These are phyloP conservation scores for Montipora efflorescens DNA, from an alignment of 64 coral and sea anemone genomes.

Conservation along the genomic window DNA sequence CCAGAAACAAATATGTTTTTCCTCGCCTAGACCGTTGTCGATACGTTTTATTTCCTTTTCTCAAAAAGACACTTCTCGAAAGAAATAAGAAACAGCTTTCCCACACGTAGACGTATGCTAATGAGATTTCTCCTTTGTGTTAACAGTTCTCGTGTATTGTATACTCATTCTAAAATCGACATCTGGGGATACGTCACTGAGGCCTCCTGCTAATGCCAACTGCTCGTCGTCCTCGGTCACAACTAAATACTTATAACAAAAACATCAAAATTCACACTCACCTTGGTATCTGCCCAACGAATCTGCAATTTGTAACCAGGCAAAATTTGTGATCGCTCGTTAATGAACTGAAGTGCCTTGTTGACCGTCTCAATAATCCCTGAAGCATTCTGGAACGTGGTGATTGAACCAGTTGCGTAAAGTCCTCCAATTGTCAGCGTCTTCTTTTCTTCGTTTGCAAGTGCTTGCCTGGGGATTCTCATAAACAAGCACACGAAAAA, in stretches of 20 bases:
- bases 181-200: too few relatives aligned
- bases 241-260: background rate
- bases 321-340: conserved; percentile 44
- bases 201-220: background rate
- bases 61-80: too few relatives aligned
- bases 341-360: conserved; percentile 54
- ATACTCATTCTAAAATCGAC: too few relatives aligned
- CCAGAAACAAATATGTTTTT: too few relatives aligned
- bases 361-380: conserved; percentile 65
- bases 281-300: conserved; percentile 73
- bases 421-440: conserved; percentile 62
- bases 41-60: too few relatives aligned
- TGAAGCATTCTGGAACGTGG: conserved; percentile 79
- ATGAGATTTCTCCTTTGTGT: too few relatives aligned
- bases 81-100: too few relatives aligned
- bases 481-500: background rate
- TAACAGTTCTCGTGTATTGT: too few relatives aligned
- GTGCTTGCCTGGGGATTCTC: background rate
- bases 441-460: background rate
- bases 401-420: conserved; percentile 59
- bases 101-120: too few relatives aligned
- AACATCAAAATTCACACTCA: background rate
- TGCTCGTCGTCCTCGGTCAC: too few relatives aligned
- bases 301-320: conserved; percentile 46
- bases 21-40: too few relatives aligned